Base-by-base conservation (phyloP, 2,797 vertebrate species). In the Arctocebus calabarensis region DNA sequence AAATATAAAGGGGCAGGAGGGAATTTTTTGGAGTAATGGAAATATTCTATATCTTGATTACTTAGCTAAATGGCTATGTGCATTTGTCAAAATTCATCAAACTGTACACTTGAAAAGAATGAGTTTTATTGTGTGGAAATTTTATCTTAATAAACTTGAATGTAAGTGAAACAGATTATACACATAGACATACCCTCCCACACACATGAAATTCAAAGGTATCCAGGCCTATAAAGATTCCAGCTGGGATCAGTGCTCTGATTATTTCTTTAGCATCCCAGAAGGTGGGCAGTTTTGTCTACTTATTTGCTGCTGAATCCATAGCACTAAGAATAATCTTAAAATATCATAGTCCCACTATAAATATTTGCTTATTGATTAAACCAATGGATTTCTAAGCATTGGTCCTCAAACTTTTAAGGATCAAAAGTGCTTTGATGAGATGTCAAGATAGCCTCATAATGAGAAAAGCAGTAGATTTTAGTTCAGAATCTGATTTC, bases 41-140 rank as follows among this genome's bases (percentile, higher is more conserved):
- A 92, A 78, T 70, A 68, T 84, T 84, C 29, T 68, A 7, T n/a
- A 85, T 78, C 40, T 93, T 93, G 32, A 62, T 71, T 61, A 25
- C 6, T 12, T 27, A 37, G 34, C 57, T 84, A 68, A 34, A 32
- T 75, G 59, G 64, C 70, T 77, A 32, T 71, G 52, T 82, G 27
- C n/a, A 45, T 75, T 74, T 84, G 59, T 17, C 45, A 66, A 57
- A 79, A 79, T 12, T 68, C 61, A 43, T 59, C 48, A 86, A 43
- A 70, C 29, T 70, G 9, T 48, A 81, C 19, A n/a, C 22, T 68
- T 52, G 81, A 64, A 81, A 73, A 71, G 9, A 45, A 34, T 73
- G 34, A 62, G 37, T 73, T 71, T 62, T 73, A 55, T 3, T 71
- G 8, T 14, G 13, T 73, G 55, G n/a, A 71, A 79, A 45, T 71